Percentiles rank a stretch among this genome's conserved stretches.
These are phyloP conservation scores for Acanthurus lineatus DNA, from an alignment of 2,797 vertebrate species.

Conservation along the genomic window DNA sequence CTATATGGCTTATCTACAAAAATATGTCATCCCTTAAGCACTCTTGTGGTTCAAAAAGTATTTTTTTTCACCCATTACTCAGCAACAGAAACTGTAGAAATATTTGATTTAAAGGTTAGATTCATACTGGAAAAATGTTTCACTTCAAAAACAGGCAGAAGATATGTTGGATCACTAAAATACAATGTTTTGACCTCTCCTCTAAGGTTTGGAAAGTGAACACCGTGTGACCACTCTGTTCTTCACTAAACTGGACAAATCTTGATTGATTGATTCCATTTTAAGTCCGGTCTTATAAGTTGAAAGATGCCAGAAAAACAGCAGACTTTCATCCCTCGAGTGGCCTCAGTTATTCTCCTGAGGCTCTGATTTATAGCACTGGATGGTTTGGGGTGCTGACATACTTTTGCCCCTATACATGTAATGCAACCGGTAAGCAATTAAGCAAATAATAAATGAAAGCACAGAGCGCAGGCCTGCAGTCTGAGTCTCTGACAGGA, in stretches of 20 bases:
- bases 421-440: conserved; percentile 45
- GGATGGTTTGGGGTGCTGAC: conserved; percentile 52
- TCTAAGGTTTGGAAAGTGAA: too few species aligned
- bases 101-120: too few species aligned
- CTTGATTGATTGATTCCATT: conserved; percentile 29
- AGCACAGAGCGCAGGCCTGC: conserved; percentile 44
- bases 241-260: not conserved
- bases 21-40: too few species aligned
- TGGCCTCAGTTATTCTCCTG: conserved; percentile 6
- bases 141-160: too few species aligned
- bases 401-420: conserved; percentile 48
- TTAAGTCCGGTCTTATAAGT: conserved; percentile 25
- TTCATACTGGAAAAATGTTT: too few species aligned
- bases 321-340: conserved; percentile 19
- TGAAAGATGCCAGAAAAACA: conserved; percentile 24
- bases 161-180: too few species aligned
- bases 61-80: too few species aligned
- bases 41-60: too few species aligned
- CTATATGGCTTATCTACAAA: too few species aligned
- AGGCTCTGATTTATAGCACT: conserved; percentile 24
- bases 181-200: too few species aligned
- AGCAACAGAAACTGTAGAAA: too few species aligned
- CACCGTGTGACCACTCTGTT: too few species aligned
- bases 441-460: conserved; percentile 72
- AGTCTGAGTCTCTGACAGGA: conserved; percentile 39